phyloP scores from a whole-genome alignment of 2,888 invertebrate species.

The Globia sparganii region DNA sequence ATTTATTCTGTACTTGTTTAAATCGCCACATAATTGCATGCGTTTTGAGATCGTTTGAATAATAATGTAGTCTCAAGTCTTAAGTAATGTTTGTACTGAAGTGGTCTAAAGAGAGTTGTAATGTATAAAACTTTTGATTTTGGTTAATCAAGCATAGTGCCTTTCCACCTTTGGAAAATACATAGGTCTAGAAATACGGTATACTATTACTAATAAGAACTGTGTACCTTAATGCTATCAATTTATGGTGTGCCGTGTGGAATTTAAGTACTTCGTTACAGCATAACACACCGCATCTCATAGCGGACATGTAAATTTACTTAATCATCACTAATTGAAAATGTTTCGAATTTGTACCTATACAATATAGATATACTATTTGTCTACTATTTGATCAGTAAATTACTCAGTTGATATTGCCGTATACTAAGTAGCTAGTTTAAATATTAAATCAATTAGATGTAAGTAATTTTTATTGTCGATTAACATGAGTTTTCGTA shows the following conservation, averaged over 20 bases:
- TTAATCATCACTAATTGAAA: constrained; percentile 68
- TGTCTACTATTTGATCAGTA: constrained; percentile 76
- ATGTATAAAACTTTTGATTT: constrained; percentile 66
- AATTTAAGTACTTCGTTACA: constrained; percentile 66
- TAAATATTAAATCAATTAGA: constrained; percentile 82
- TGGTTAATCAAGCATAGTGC: constrained; percentile 86
- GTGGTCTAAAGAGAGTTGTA: constrained; percentile 53
- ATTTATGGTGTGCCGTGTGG: constrained; percentile 65
- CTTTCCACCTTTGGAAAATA: constrained; percentile 83
- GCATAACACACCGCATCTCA: constrained; percentile 63
- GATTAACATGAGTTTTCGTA: constrained; percentile 79
- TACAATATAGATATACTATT: constrained; percentile 71
- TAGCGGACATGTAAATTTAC: constrained; percentile 67
- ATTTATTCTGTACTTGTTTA: constrained; percentile 58
- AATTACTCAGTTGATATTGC: constrained; percentile 76
- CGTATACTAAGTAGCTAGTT: constrained; percentile 79
- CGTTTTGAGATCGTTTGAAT: constrained; percentile 55
- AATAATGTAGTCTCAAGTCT: constrained; percentile 51
- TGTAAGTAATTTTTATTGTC: constrained; percentile 84
- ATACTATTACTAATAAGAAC: constrained; percentile 71
- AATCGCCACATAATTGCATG: constrained; percentile 59
- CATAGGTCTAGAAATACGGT: constrained; percentile 75
- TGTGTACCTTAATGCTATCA: constrained; percentile 69
- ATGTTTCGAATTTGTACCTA: constrained; percentile 80
- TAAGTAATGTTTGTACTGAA: constrained; percentile 52